These are phyloP conservation scores for Pseudeuparius sepicola DNA, from an alignment of 2,888 invertebrate species.

Conservation along the genomic window DNA sequence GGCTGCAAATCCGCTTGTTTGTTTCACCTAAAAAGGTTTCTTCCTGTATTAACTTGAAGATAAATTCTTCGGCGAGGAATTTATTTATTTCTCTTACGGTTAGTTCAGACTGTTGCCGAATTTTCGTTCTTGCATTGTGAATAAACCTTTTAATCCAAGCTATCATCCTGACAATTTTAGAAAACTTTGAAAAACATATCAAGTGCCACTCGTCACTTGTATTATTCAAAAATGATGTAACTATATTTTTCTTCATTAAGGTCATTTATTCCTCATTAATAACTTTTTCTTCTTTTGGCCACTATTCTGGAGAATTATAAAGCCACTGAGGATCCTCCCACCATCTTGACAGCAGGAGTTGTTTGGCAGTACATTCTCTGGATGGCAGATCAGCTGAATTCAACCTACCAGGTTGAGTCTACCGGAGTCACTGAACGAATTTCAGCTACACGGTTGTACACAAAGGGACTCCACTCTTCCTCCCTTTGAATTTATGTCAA, in stretches of 20 bases:
- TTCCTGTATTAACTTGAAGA: slow-evolving; percentile 1
- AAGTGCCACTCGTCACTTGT: no score
- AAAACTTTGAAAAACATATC: slow-evolving; percentile 20
- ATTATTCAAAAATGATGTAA: no score
- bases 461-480: slow-evolving; percentile 27
- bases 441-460: slow-evolving; percentile 27
- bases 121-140: slow-evolving; percentile 6
- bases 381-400: slow-evolving; percentile 32
- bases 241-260: no score
- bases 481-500: slow-evolving; percentile 26
- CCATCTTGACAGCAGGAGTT: slow-evolving; percentile 27
- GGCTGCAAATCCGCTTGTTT: no score
- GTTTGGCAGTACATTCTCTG: slow-evolving; percentile 26
- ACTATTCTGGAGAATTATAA: slow-evolving; percentile 19
- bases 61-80: slow-evolving; percentile 4
- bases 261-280: slow-evolving; percentile 10
- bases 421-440: slow-evolving; percentile 22
- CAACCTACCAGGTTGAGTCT: slow-evolving; percentile 24
- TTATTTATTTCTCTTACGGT: no score
- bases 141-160: slow-evolving; percentile 20
- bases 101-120: no score
- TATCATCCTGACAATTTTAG: slow-evolving; percentile 22
- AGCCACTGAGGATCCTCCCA: slow-evolving; percentile 30
- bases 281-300: slow-evolving; percentile 6
- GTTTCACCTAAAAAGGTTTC: no score